These are phyloP conservation scores for Enteromius treurensis DNA, from an alignment of 2,797 vertebrate genomes.

Conservation along the genomic window DNA sequence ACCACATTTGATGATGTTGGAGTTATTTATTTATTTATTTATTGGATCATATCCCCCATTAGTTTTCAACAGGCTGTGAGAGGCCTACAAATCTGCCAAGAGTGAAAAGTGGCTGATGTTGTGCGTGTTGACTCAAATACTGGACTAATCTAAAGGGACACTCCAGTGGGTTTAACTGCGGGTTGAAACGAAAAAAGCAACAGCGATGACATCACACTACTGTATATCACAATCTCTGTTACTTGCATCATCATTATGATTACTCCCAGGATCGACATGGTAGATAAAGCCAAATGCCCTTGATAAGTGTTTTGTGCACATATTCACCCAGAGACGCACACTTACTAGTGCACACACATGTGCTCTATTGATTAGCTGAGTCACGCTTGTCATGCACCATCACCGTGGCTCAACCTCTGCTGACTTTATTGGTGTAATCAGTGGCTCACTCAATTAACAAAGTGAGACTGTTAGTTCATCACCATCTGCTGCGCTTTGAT, in stretches of 20 bases:
- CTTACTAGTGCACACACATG: conserved; percentile 38
- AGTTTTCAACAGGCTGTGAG: conserved; percentile 29
- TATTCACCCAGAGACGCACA: not conserved
- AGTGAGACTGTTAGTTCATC: conserved; percentile 73
- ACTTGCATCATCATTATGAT: conserved; percentile 52
- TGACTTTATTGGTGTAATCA: conserved; percentile 72
- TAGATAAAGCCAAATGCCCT: conserved; percentile 57
- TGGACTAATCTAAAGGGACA: conserved; percentile 23
- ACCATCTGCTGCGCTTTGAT: conserved; percentile 80
- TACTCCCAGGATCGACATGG: conserved; percentile 59
- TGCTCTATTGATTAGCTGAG: conserved; percentile 60
- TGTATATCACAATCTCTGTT: conserved; percentile 14
- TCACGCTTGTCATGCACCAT: conserved; percentile 57
- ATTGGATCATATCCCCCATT: conserved; percentile 33
- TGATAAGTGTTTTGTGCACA: not conserved
- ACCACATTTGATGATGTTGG: conserved; percentile 32
- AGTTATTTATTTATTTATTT: conserved; percentile 31
- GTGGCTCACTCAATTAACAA: conserved; percentile 76
- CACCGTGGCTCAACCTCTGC: conserved; percentile 63
- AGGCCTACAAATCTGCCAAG: conserved; percentile 43
- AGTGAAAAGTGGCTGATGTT: conserved; percentile 33
- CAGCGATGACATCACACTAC: conserved; percentile 21
- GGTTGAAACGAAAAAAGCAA: conserved; percentile 33
- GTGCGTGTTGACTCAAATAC: conserved; percentile 35
- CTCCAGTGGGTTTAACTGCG: not conserved